A percentile compares a stretch with the other conserved stretches of the same genome.
These are phyloP conservation scores for Salmo trutta DNA, from an alignment of 2,797 vertebrate genomes.

Conservation along the genomic window DNA sequence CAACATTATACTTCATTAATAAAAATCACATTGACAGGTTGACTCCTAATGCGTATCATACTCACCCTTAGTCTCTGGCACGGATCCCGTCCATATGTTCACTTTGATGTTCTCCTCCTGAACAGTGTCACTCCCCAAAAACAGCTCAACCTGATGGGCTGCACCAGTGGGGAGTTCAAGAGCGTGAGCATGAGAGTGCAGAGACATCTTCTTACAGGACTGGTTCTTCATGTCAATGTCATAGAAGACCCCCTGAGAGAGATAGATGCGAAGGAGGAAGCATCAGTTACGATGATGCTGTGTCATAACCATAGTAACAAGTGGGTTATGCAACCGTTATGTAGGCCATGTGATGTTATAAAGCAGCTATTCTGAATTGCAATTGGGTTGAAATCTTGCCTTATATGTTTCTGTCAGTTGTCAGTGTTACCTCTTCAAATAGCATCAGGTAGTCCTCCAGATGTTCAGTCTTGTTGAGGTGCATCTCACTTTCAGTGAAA, in stretches of 20 bases:
- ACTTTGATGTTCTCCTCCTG: constrained; percentile 71
- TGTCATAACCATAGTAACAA: neutral
- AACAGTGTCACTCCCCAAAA: constrained; percentile 56
- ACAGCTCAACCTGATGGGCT: constrained; percentile 25
- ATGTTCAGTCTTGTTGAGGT: constrained; percentile 53
- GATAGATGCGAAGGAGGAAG: neutral
- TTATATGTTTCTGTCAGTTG: neutral
- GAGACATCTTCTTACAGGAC: constrained; percentile 73
- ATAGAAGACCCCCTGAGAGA: constrained; percentile 69
- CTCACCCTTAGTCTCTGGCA: constrained; percentile 58
- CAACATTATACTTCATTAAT: neutral
- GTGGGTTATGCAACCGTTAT: neutral
- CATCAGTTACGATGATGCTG: neutral
- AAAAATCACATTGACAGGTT: neutral
- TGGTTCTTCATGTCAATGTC: constrained; percentile 78
- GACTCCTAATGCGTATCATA: neutral
- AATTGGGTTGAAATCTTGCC: neutral
- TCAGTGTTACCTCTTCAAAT: constrained; percentile 70
- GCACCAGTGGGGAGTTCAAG: constrained; percentile 70
- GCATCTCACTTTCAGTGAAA: constrained; percentile 67
- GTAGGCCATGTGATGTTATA: neutral
- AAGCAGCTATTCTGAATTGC: neutral
- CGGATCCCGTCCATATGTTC: constrained; percentile 61
- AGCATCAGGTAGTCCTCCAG: constrained; percentile 77
- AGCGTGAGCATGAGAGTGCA: constrained; percentile 65